phyloP scores from a whole-genome alignment of 1,140 invertebrate genomes.

The Eupristina koningsbergeri region DNA sequence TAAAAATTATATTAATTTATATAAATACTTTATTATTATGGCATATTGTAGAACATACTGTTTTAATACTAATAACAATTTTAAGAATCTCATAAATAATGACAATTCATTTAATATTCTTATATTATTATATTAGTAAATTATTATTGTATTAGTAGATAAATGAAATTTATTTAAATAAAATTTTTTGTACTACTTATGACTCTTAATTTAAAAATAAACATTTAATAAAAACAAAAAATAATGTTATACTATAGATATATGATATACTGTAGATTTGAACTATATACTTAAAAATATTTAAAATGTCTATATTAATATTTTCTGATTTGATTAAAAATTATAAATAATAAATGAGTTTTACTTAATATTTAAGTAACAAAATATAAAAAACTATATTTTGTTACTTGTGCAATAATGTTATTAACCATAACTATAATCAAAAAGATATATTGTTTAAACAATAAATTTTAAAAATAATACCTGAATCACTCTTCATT shows the following conservation, averaged over 20 bases:
- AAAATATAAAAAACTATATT: neutral
- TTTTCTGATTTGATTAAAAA: too few species aligned
- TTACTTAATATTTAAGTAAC: neutral
- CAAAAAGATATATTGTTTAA: neutral
- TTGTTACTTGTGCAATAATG: neutral
- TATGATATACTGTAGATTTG: too few species aligned
- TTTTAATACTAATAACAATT: too few species aligned
- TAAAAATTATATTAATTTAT: neutral
- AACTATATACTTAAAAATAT: neutral
- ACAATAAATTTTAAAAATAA: too few species aligned
- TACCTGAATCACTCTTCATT: neutral
- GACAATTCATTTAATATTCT: neutral
- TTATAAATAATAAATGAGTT: neutral
- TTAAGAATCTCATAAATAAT: neutral
- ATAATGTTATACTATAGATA: too few species aligned
- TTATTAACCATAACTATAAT: neutral
- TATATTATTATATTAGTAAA: constrained; percentile 4
- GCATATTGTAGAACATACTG: too few species aligned
- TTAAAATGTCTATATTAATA: too few species aligned
- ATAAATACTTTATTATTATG: neutral
- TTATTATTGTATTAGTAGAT: neutral
- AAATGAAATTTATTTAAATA: neutral
- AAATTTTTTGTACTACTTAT: neutral
- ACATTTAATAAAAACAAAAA: constrained; percentile 7
- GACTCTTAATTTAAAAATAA: neutral